Conservation (phyloP, 2,797 vertebrate species). For the Allenopithecus nigroviridis region DNA sequence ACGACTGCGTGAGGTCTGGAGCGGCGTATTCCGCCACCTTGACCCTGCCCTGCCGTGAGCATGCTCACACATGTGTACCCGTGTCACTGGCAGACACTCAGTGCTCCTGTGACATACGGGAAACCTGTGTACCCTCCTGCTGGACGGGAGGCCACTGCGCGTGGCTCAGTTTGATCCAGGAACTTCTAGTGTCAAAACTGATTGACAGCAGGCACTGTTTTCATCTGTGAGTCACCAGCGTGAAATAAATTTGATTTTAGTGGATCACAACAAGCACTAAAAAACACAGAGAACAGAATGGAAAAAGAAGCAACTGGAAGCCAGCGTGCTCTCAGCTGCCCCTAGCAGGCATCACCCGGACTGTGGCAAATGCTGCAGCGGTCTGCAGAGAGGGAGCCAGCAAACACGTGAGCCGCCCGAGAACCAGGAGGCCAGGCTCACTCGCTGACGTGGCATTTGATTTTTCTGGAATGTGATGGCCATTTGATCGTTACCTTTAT, state of each 20-base stretch:
- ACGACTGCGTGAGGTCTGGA: neutral
- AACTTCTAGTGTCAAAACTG: neutral
- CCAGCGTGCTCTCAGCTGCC: fast-evolving
- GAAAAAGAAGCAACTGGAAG: fast-evolving
- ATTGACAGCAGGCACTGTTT: neutral
- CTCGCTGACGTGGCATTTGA: fast-evolving
- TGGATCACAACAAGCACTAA: fast-evolving
- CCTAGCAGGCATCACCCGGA: fast-evolving
- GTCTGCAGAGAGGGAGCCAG: neutral
- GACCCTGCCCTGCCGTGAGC: fast-evolving
- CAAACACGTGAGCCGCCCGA: fast-evolving
- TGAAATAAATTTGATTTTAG: neutral
- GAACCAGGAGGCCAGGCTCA: neutral
- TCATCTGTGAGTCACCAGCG: neutral
- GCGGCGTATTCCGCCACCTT: fast-evolving
- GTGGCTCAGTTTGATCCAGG: fast-evolving
- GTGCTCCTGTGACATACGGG: fast-evolving
- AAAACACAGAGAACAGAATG: neutral
- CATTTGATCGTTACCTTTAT: fast-evolving
- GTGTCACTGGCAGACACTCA: neutral
- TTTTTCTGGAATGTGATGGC: neutral
- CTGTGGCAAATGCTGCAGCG: fast-evolving
- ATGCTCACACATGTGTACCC: neutral
- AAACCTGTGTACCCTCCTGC: neutral
- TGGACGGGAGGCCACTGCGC: fast-evolving